phyloP scores from a whole-genome alignment of 2,113 vertebrate genomes.

The Heptranchias perlo region DNA sequence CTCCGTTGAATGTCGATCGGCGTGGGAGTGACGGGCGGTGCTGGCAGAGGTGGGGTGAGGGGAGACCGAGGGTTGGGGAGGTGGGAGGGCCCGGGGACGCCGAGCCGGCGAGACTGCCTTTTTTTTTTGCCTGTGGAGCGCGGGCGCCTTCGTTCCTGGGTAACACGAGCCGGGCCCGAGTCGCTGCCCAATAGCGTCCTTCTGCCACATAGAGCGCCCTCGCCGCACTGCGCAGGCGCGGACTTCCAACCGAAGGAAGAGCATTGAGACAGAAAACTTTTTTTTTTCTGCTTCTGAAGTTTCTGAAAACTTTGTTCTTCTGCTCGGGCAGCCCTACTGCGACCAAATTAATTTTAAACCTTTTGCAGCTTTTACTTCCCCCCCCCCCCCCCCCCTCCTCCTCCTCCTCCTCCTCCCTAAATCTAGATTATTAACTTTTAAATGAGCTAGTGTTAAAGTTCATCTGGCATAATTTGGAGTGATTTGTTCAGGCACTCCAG shows the following conservation, averaged over 20 bases:
- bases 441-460: background rate
- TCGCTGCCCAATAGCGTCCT: background rate
- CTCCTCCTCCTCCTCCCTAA: too few relatives aligned
- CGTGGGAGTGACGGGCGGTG: background rate
- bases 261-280: too few relatives aligned
- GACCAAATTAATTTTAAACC: too few relatives aligned
- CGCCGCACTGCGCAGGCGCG: background rate
- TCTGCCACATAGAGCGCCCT: background rate
- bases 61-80: background rate
- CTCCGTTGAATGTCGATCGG: background rate
- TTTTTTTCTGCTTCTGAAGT: too few relatives aligned
- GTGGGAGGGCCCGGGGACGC: background rate
- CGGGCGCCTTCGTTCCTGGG: background rate
- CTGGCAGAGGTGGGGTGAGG: background rate
- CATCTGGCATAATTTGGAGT: background rate
- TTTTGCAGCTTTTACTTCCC: background rate
- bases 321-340: too few relatives aligned
- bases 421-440: background rate
- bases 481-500: background rate
- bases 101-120: too few relatives aligned
- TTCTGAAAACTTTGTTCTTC: too few relatives aligned
- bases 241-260: too few relatives aligned
- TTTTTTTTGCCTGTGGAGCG: too few relatives aligned
- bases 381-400: too few relatives aligned
- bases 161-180: conserved; percentile 13